These are phyloP conservation scores for Calameuta filiformis DNA, from an alignment of 2,888 invertebrate genomes.

Conservation along the genomic window DNA sequence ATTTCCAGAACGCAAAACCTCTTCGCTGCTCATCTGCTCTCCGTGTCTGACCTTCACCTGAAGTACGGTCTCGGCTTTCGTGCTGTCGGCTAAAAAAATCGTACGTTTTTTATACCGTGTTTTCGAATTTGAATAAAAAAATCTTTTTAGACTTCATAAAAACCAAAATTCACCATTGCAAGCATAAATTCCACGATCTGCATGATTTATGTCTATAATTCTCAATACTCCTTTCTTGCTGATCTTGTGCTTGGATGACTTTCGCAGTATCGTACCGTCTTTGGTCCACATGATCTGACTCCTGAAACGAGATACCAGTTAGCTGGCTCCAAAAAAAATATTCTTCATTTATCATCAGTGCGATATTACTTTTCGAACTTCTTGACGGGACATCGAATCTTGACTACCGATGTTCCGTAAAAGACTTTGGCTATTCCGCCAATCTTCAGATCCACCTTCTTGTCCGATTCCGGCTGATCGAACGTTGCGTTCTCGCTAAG, in stretches of 20 bases:
- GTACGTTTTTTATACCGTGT: background rate
- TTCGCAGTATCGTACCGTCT: slow-evolving; percentile 81
- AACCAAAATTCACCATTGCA: slow-evolving; percentile 73
- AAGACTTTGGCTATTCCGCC: slow-evolving; percentile 92
- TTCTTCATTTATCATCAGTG: background rate
- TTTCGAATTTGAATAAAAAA: background rate
- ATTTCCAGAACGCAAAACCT: slow-evolving; percentile 69
- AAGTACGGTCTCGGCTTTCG: slow-evolving; percentile 83
- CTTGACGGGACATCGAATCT: slow-evolving; percentile 94
- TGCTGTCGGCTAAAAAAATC: slow-evolving; percentile 73
- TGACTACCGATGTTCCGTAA: slow-evolving; percentile 86
- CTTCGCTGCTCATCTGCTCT: slow-evolving; percentile 84
- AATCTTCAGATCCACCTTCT: slow-evolving; percentile 84
- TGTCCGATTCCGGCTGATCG: slow-evolving; percentile 85
- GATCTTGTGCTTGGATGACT: slow-evolving; percentile 86
- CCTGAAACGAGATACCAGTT: slow-evolving; percentile 56
- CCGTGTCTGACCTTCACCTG: slow-evolving; percentile 84
- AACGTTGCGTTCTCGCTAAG: slow-evolving; percentile 81
- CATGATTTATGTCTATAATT: slow-evolving; percentile 82
- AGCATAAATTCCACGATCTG: slow-evolving; percentile 87
- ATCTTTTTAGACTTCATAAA: background rate
- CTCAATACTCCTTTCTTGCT: slow-evolving; percentile 92
- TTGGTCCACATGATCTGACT: slow-evolving; percentile 92
- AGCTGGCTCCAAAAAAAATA: background rate
- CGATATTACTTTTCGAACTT: slow-evolving; percentile 69